These are phyloP conservation scores for Kryphioiulus occultus DNA, from an alignment of 2,888 invertebrate genomes.

Conservation along the genomic window DNA sequence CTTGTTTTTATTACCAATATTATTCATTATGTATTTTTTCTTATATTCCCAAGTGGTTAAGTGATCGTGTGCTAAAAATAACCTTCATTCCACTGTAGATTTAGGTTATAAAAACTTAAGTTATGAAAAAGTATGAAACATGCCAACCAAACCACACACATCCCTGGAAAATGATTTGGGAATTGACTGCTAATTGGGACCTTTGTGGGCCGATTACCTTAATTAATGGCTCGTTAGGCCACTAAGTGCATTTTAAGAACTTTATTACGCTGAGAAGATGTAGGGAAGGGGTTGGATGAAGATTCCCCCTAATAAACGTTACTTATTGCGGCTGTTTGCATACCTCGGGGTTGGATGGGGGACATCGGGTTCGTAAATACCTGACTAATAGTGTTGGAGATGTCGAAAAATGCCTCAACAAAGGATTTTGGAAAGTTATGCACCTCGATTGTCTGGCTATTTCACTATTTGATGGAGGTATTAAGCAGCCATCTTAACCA, in stretches of 20 bases:
- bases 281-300: neutral
- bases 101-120: neutral
- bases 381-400: neutral
- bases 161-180: neutral
- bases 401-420: neutral
- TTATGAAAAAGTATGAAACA: too few species aligned
- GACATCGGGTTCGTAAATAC: conserved; percentile 26
- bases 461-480: neutral
- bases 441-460: neutral
- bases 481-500: neutral
- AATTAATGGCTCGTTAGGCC: neutral
- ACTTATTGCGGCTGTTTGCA: neutral
- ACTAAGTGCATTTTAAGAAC: neutral
- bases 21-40: neutral
- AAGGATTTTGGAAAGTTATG: neutral
- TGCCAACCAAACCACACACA: too few species aligned
- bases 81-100: neutral
- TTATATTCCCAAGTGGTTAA: neutral
- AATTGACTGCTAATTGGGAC: neutral
- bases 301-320: neutral
- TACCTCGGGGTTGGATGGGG: neutral
- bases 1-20: neutral
- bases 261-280: neutral
- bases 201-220: neutral
- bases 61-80: neutral